Base-by-base conservation (phyloP, 2,113 vertebrate species). In the Zosterops japonicus region DNA sequence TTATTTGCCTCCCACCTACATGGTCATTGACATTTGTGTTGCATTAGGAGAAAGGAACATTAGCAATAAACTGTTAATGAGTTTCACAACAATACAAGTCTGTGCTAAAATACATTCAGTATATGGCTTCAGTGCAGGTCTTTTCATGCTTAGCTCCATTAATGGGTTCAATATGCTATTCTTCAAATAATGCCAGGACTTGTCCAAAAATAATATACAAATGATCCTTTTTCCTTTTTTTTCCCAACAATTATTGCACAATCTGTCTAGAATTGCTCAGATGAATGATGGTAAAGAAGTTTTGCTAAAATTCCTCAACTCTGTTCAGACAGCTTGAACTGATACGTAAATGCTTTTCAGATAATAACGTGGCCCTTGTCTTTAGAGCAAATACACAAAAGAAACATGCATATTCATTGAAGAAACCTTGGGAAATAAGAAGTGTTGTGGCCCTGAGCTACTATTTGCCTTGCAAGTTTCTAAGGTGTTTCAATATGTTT, bases 401-500 rank as follows among this genome's bases (percentile, higher is more conserved):
- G 28, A 82, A 92, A 92, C 95, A 69, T 94, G 31, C 72, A 79
- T 92, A 90, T 93, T 89, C 57, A 71, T 61, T 90, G 71, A 60
- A 93, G 79, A 86, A 83, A 61, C 55, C 67, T 93, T 84, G 53
- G 55, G 91, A 90, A 89, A 93, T 84, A 36, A 76, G 72, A 94
- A 91, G 36, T 69, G 39, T 68, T 89, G 22, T 91, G 93, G 88
- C 88, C 77, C 35, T 64, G 46, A 92, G 92, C 85, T 88, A 72
- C 52, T 90, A 59, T 67, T 95, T 92, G 84, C 71, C 64, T 95
- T 92, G 68, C 42, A 94, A 91, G 75, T 86, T 94, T 90, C 84
- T 78, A 84, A 92, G 80, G 93, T 87, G 49, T 91, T 95, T 84
- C 65, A 83, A 46, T 70, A 89, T 68, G 83, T 44, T 85, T 84